Percentiles rank a stretch among this genome's conserved stretches.
Conservation (phyloP, 1,140 invertebrate genomes). For the Sycophila sp. region DNA sequence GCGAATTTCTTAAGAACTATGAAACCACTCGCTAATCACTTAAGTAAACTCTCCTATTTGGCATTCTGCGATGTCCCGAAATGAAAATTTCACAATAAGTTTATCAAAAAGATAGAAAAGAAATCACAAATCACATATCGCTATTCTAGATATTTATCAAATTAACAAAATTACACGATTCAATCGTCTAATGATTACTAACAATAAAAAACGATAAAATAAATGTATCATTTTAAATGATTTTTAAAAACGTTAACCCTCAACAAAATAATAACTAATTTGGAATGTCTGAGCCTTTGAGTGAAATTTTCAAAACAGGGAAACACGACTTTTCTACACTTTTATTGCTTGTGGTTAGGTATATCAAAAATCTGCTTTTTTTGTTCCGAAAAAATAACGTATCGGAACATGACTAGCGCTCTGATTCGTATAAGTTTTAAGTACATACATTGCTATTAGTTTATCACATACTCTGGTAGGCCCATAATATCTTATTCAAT, state of each 20-base stretch:
- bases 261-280: not conserved
- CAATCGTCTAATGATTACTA: not conserved
- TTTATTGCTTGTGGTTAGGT: conserved; percentile 25
- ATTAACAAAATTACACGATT: not conserved
- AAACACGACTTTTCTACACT: not conserved
- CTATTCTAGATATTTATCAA: no score
- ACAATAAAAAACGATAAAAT: not conserved
- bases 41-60: conserved; percentile 10
- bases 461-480: conserved; percentile 44
- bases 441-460: conserved; percentile 42
- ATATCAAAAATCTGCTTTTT: conserved; percentile 26
- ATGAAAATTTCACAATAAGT: conserved; percentile 25
- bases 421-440: conserved; percentile 39
- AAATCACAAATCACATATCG: not conserved
- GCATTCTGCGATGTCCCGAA: not conserved
- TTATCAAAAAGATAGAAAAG: no score
- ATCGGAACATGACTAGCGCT: conserved; percentile 42
- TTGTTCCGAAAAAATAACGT: conserved; percentile 29
- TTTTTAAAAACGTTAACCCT: no score
- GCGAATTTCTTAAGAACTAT: not conserved
- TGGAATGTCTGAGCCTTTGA: not conserved
- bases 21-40: conserved; percentile 13
- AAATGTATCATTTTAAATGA: not conserved
- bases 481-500: conserved; percentile 37
- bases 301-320: conserved; percentile 20